Base-by-base conservation (phyloP, 2,113 vertebrate genomes). In the Alexandromys fortis region DNA sequence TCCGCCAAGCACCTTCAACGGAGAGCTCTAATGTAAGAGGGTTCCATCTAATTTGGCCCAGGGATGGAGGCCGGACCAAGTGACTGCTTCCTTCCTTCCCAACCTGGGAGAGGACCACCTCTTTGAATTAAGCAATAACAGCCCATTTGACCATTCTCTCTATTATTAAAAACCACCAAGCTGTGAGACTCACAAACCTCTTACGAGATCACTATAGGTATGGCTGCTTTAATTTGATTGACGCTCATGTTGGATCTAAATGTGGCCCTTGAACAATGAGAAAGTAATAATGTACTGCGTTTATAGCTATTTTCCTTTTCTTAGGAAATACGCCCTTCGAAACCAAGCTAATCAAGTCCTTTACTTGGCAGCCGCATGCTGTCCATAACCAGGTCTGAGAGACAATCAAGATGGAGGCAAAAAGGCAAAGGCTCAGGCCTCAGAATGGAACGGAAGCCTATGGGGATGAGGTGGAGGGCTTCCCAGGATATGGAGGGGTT, bases 301-400 rank as follows among this genome's bases (percentile, higher is more conserved):
- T 82, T 87, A 28, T 61, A 65, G 91, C 21, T 55, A 77, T 65
- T 38, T 49, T 86, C 79, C 95, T 98, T 93, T 92, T 89, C 82
- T 97, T 76, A 68, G 89, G 72, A 94, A 96, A 73, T 0, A 96
- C 67, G 81, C 88, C 95, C 85, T 95, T 97, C 35, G 65, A 47
- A 97, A 96, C 93, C 98, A 97, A 96, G 95, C 96, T 87, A 97
- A 96, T 91, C 96, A 95, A 86, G 52, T 38, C n/a, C 61, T 42
- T 76, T 85, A 72, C 61, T 55, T 65, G 73, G 52, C 24, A 73
- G 77, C 73, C 73, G 68, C 42, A 58, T 21, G 68, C 6, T 28
- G 42, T 22, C 94, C 38, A 49, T 35, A 91, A 72, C n/a, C 63
- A 91, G 78, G 28, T 77, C 79, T 72, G 68, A 26, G 28, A 52